phyloP scores from a whole-genome alignment of 2,113 vertebrate genomes.

The Mormyrus iriodes region DNA sequence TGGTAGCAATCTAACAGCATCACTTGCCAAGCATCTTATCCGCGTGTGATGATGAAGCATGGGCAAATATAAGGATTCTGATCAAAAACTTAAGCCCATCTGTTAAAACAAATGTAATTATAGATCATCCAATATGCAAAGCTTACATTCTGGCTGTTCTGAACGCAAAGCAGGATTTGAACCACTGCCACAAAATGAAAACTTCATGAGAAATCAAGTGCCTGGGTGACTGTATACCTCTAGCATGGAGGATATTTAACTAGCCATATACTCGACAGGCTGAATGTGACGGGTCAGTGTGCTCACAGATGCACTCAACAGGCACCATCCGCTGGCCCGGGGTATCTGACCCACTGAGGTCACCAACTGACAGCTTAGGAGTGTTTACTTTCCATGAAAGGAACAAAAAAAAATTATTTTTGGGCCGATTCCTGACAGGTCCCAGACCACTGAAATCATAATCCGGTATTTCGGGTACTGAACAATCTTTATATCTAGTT shows the following conservation, averaged over 20 bases:
- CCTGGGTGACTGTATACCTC: background rate
- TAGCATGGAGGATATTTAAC: background rate
- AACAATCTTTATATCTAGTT: background rate
- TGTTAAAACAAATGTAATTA: background rate
- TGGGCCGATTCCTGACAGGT: background rate
- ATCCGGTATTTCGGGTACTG: background rate
- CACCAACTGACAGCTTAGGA: background rate
- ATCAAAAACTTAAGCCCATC: background rate
- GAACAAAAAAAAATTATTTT: background rate
- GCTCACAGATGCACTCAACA: background rate
- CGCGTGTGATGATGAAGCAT: no score
- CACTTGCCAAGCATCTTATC: no score
- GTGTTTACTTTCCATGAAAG: background rate
- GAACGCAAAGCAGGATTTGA: background rate
- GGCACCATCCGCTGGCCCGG: background rate
- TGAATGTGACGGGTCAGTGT: background rate
- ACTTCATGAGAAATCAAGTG: background rate
- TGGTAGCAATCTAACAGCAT: no score
- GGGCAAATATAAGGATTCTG: no score
- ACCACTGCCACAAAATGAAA: background rate
- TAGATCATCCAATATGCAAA: background rate
- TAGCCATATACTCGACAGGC: background rate
- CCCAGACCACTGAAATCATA: background rate
- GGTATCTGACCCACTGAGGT: background rate
- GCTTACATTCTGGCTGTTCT: background rate